These are phyloP conservation scores for Spea multiplicata DNA, from an alignment of 2,113 vertebrate genomes.

Conservation along the genomic window DNA sequence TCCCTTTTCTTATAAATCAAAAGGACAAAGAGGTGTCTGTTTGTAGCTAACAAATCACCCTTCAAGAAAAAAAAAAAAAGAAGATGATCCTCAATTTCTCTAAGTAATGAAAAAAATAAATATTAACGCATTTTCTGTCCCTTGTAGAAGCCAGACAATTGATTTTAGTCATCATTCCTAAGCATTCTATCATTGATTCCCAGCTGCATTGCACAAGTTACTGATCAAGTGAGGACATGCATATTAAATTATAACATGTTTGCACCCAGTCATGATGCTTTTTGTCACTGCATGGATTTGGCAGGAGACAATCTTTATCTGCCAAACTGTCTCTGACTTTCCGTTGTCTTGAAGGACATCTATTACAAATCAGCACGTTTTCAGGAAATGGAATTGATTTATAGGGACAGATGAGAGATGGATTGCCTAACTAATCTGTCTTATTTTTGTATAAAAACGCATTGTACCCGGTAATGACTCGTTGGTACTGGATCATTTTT, in stretches of 20 bases:
- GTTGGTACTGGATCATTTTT: slow-evolving; percentile 3
- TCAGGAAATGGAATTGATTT: slow-evolving; percentile 41
- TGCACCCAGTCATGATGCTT: slow-evolving; percentile 29
- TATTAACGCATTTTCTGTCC: neutral
- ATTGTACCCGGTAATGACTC: slow-evolving; percentile 14
- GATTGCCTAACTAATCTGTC: slow-evolving; percentile 31
- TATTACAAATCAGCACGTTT: slow-evolving; percentile 39
- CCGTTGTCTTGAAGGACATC: slow-evolving; percentile 59
- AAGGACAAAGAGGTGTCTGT: neutral
- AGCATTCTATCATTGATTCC: slow-evolving; percentile 15
- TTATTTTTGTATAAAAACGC: slow-evolving; percentile 30
- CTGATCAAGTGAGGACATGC: slow-evolving; percentile 29
- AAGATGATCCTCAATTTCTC: neutral
- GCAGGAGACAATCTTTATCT: slow-evolving; percentile 25
- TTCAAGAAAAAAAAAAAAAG: neutral
- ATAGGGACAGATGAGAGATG: slow-evolving; percentile 36
- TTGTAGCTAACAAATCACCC: neutral
- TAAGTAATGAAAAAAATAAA: slow-evolving; percentile 6
- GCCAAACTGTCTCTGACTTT: slow-evolving; percentile 55
- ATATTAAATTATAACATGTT: slow-evolving; percentile 46
- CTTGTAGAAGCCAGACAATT: neutral
- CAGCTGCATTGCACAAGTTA: slow-evolving; percentile 19
- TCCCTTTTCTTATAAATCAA: neutral
- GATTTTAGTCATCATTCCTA: slow-evolving; percentile 14
- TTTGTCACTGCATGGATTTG: slow-evolving; percentile 19